Evolutionary conservation across 37 sponge, comb jelly and placozoan species (phyloP), one percentile per base, ranked within the genome.

Genomic region (Tethya wilhelma): DNA sequence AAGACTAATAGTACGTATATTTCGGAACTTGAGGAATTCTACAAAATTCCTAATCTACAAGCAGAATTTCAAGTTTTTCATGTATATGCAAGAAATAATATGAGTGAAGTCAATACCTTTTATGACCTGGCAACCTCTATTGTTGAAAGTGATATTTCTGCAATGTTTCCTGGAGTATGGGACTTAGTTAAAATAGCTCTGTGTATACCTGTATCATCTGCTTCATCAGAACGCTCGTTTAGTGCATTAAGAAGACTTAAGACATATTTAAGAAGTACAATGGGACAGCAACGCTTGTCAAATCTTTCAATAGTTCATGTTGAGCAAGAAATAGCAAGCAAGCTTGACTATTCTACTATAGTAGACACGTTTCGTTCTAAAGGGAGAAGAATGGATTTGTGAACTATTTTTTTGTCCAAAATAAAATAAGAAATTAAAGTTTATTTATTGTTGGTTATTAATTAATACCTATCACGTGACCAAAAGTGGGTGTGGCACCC

Each of bases 21-120:
- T 19, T 49, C 53, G 53, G 53, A 49, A 14, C 53, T 49, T 49
- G 53, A 49, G 14, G 14, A 9, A 49, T 49, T 49, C 14, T 49
- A 49, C 53, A 49, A 49, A 49, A 9, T 49, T 9, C 14, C 53
- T 19, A 14, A 14, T 49, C 14, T 49, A 49, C 53, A 49, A 49
- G 53, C 53, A 49, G 53, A 49, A 49, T 49, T 49, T 49, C 53
- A 49, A 49, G 53, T 49, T 49, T 49, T 49, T 49, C 53, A 49
- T 49, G 53, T 14, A 19, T 49, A 49, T 49, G 53, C 53, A 9
- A 49, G 53, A 49, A 49, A 49, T 19, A 49, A 49, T 49, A 19
- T 49, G 14, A 49, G 14, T 49, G 14, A 49, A 19, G 53, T 49
- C 14, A 49, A 49, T 9, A 49, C 53, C 9, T 49, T 49, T 49